Evolutionary conservation across 2,797 vertebrate species (phyloP).

Genomic region (Furcifer pardalis): DNA sequence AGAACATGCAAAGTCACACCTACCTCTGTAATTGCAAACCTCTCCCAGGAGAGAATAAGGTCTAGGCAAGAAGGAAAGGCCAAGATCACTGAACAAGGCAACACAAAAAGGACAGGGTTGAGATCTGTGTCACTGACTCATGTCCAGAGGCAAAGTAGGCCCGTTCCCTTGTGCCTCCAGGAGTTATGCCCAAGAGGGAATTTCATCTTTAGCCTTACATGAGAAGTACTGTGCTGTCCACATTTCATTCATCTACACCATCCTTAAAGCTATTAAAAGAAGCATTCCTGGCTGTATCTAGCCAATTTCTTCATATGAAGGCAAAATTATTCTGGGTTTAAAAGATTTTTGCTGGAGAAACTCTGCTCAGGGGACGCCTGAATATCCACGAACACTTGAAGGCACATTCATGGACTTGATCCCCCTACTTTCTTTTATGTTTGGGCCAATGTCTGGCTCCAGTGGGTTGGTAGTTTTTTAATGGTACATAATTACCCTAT

Average conservation of each 20-base stretch:
- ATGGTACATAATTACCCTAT: background rate
- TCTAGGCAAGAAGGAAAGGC: background rate
- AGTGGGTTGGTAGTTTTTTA: background rate
- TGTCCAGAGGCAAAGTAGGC: background rate
- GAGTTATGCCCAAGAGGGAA: background rate
- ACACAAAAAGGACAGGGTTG: background rate
- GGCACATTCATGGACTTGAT: background rate
- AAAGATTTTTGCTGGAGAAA: no score
- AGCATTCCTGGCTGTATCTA: background rate
- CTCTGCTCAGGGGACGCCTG: no score
- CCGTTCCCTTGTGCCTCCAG: background rate
- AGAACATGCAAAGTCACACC: slow-evolving; percentile 1
- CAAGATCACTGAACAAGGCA: background rate
- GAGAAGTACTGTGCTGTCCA: background rate
- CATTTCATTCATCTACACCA: background rate
- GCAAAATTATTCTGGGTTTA: no score
- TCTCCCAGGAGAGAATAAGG: slow-evolving; percentile 26
- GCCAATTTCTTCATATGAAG: background rate
- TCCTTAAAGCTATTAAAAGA: background rate
- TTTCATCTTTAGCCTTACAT: background rate
- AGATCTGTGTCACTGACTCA: background rate
- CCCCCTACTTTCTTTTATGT: background rate
- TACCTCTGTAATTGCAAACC: background rate
- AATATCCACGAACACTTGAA: background rate
- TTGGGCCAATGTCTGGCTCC: background rate